Evolutionary conservation across 30 jellyfish, hydroid and myxozoan genomes (phyloP).

Genomic region (Rhopilema esculentum): DNA sequence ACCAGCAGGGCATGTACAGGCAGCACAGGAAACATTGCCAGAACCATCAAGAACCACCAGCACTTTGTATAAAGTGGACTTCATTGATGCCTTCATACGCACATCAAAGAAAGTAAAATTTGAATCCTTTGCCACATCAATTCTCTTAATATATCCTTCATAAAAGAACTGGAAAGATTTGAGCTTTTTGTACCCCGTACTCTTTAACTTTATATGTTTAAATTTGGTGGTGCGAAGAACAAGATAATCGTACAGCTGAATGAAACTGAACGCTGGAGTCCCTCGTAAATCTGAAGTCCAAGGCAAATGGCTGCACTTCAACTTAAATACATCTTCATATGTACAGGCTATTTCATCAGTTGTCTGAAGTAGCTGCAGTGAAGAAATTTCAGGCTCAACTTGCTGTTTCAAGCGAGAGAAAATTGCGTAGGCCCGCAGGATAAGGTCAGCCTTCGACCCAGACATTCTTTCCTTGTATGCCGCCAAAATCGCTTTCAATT

Average conservation of each 20-base stretch:
- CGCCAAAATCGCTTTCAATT: conserved; percentile 32
- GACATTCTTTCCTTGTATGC: conserved; percentile 13
- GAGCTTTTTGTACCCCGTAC: conserved; percentile 64
- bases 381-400: neutral
- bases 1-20: conserved; percentile 68
- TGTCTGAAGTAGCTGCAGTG: conserved; percentile 2
- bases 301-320: conserved; percentile 47
- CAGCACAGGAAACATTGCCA: conserved; percentile 53
- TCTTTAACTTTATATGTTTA: conserved; percentile 38
- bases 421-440: conserved; percentile 49
- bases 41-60: neutral
- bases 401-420: conserved; percentile 18
- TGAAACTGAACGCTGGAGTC: conserved; percentile 22
- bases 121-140: conserved; percentile 23
- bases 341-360: conserved; percentile 22
- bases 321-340: conserved; percentile 5
- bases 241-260: conserved; percentile 56
- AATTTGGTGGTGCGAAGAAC: conserved; percentile 54
- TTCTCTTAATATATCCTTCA: conserved; percentile 34
- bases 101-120: conserved; percentile 27
- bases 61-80: conserved; percentile 5
- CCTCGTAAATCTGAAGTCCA: conserved; percentile 57
- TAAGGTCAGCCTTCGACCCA: conserved; percentile 56
- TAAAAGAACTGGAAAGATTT: conserved; percentile 58
- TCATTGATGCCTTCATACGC: conserved; percentile 39